These are phyloP conservation scores for Cuniculus paca DNA, from an alignment of 2,797 vertebrate genomes.

Conservation along the genomic window DNA sequence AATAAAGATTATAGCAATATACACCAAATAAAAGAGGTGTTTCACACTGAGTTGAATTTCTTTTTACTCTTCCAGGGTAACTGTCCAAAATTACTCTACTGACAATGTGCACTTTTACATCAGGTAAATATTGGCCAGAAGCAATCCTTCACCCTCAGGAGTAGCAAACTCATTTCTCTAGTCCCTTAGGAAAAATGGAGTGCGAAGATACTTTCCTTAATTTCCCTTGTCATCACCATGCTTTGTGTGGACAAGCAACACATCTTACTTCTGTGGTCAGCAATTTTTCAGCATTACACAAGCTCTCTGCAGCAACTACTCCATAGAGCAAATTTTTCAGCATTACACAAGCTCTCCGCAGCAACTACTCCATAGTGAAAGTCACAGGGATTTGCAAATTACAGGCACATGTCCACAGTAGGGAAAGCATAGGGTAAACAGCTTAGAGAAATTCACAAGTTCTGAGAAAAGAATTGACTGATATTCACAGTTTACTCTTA, in stretches of 20 bases:
- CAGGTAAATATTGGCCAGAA: background rate
- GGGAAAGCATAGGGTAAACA: conserved; percentile 70
- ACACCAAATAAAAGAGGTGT: background rate
- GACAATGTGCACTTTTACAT: background rate
- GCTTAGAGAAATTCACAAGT: conserved; percentile 35
- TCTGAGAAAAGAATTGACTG: conserved; percentile 58
- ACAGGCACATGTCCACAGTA: conserved; percentile 86
- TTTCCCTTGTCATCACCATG: conserved; percentile 27
- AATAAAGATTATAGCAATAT: background rate
- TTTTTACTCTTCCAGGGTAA: background rate
- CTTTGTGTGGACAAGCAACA: conserved; percentile 7
- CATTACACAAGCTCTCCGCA: conserved; percentile 86
- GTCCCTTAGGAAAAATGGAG: background rate
- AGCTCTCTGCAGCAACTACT: conserved; percentile 85
- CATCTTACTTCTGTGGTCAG: conserved; percentile 86
- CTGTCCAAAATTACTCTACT: background rate
- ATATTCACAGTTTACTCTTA: conserved; percentile 66
- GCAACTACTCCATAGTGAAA: conserved; percentile 86
- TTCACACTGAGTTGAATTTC: background rate
- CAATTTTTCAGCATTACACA: conserved; percentile 87
- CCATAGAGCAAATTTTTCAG: conserved; percentile 88
- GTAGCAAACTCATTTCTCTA: background rate
- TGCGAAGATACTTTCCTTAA: background rate
- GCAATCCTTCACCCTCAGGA: background rate
- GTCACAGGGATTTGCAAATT: conserved; percentile 87